phyloP scores from a whole-genome alignment of 2,888 invertebrate genomes.

The Trimorus sp. region DNA sequence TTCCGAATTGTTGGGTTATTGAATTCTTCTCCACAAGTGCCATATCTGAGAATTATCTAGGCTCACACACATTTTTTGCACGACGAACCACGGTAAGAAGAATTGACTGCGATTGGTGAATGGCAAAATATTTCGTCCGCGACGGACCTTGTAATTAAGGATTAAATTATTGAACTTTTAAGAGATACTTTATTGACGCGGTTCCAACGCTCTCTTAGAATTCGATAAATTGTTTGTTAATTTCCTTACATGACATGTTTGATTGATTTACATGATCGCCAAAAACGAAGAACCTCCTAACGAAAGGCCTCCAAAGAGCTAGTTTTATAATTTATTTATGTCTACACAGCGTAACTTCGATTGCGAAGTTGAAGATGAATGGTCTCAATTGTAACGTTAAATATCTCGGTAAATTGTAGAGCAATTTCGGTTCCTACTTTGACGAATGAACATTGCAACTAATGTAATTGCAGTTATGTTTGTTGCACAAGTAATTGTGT shows the following conservation, averaged over 20 bases:
- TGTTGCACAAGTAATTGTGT: too few species aligned
- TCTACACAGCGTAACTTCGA: conserved; percentile 27
- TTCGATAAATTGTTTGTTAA: conserved; percentile 12
- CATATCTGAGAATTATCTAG: conserved; percentile 23
- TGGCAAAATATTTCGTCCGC: conserved; percentile 20
- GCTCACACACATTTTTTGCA: conserved; percentile 9
- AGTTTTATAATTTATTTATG: conserved; percentile 72
- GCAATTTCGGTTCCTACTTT: conserved; percentile 4
- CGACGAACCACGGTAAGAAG: neutral
- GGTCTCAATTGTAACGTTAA: conserved; percentile 28
- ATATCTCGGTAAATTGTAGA: conserved; percentile 1
- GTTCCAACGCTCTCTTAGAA: neutral
- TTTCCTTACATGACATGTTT: conserved; percentile 11
- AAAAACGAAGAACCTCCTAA: conserved; percentile 61
- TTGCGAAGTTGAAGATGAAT: conserved; percentile 16
- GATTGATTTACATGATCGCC: conserved; percentile 68
- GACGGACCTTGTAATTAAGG: conserved; percentile 4
- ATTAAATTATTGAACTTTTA: conserved; percentile 36
- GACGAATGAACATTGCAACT: neutral
- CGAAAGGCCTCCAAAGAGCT: conserved; percentile 74
- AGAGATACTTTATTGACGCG: conserved; percentile 12
- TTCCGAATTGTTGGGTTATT: conserved; percentile 17
- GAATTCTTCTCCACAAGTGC: conserved; percentile 39
- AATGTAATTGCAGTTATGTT: neutral
- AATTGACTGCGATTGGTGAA: conserved; percentile 20